Base-by-base conservation (phyloP, 2,888 invertebrate genomes). In the Cepaea hortensis region DNA sequence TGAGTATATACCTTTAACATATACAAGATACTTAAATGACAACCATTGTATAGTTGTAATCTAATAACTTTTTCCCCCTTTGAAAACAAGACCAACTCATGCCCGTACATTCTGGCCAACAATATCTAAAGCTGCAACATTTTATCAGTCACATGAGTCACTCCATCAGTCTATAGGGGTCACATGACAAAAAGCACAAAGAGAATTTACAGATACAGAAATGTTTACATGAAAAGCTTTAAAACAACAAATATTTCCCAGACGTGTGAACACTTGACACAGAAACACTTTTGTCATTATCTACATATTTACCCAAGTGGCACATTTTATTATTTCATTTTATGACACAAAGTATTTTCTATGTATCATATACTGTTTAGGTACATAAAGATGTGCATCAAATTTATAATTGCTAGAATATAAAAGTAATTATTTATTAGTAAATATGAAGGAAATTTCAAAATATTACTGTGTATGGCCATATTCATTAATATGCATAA, bases 121-220 rank as follows among this genome's bases (percentile, higher is more conserved):
- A n/a, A n/a, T 79, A 61, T 55, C 11, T 23, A 55, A 55, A 79
- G 77, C 61, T 61, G 48, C 77, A 61, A 15, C 62, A 23, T 13
- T 77, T 79, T 79, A 79, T 79, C 79, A 79, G 35, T 79, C 79
- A 62, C 46, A 15, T 62, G 79, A 79, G n/a, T 35, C 79, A 62
- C 62, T 15, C 23, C 79, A 61, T 79, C 79, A 79, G 13, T 61
- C 61, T 62, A 61, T 61, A 55, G 55, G 79, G 55, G 79, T 79
- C 79, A 79, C 62, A 61, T 76, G 76, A 50, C 55, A 5, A 2
- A 50, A 20, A n/a, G 50, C 55, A 76, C 9, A 76, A 20, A 55
- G 35, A 6, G 11, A 55, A 55, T 55, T 55, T 55, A 55, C 55
- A 55, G 55, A 18, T n/a, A 68, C 20, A n/a, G 68, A 68, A 68